A percentile compares a stretch with the other conserved stretches of the same genome.
phyloP scores from a whole-genome alignment of 2,888 invertebrate species.

The Ceramica pisi region DNA sequence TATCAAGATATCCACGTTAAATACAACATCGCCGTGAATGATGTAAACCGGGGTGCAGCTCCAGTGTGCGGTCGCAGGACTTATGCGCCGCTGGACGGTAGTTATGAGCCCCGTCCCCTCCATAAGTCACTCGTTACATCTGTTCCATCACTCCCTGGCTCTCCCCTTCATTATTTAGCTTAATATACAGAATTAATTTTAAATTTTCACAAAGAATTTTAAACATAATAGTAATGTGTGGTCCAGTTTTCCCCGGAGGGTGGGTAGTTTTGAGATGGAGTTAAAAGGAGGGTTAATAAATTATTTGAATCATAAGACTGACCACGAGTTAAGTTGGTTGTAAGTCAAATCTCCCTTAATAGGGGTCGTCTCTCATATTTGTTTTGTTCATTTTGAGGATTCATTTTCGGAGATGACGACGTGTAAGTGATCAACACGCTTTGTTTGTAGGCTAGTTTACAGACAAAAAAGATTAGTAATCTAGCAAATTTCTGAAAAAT shows the following conservation, averaged over 20 bases:
- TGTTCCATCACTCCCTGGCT: slow-evolving; percentile 79
- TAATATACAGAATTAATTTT: slow-evolving; percentile 62
- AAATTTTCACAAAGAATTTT: slow-evolving; percentile 58
- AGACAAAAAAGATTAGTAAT: background rate
- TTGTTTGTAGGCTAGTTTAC: background rate
- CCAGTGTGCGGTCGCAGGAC: slow-evolving; percentile 84
- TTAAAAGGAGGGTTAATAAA: slow-evolving; percentile 21
- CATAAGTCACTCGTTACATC: slow-evolving; percentile 84
- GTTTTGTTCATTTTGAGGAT: too few species aligned
- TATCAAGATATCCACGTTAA: slow-evolving; percentile 73
- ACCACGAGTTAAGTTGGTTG: background rate
- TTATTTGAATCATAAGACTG: slow-evolving; percentile 5
- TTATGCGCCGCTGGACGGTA: slow-evolving; percentile 85
- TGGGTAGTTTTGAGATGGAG: slow-evolving; percentile 23
- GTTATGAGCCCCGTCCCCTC: slow-evolving; percentile 83
- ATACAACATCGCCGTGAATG: slow-evolving; percentile 77
- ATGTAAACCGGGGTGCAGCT: slow-evolving; percentile 77
- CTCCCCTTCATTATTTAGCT: slow-evolving; percentile 65
- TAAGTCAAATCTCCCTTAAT: background rate
- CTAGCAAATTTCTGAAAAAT: background rate
- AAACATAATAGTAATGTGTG: slow-evolving; percentile 31
- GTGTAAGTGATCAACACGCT: too few species aligned
- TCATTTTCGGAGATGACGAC: background rate
- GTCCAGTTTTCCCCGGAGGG: slow-evolving; percentile 30
- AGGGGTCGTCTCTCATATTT: background rate